phyloP scores from a whole-genome alignment of 2,888 invertebrate genomes.

The Athrips mouffetella region DNA sequence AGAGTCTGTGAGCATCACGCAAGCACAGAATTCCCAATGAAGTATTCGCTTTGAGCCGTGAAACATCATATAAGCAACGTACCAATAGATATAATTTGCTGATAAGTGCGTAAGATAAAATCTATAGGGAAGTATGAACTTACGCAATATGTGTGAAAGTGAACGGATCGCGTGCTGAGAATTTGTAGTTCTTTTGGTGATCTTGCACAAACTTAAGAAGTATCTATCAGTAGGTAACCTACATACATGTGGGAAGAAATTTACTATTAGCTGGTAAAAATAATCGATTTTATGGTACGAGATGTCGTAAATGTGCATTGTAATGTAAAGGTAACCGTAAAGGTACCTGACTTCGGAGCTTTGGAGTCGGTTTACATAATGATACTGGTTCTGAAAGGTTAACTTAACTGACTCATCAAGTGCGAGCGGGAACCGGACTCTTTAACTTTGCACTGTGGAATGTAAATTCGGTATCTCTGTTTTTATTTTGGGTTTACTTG shows the following conservation, averaged over 20 bases:
- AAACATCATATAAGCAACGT: constrained; percentile 27
- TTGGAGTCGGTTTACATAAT: constrained; percentile 33
- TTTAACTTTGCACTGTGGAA: not conserved
- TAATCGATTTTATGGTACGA: not conserved
- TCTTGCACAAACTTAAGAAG: constrained; percentile 15
- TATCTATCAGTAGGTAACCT: not conserved
- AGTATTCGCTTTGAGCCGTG: constrained; percentile 34
- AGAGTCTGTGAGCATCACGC: constrained; percentile 52
- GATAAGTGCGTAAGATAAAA: constrained; percentile 36
- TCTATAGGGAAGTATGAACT: constrained; percentile 39
- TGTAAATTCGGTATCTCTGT: not conserved
- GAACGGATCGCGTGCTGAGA: constrained; percentile 43
- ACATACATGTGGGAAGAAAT: constrained; percentile 14
- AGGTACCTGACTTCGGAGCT: not conserved
- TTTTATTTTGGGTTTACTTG: not conserved
- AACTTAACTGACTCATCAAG: constrained; percentile 21
- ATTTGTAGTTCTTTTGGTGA: constrained; percentile 29
- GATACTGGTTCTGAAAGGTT: constrained; percentile 41
- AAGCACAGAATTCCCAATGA: constrained; percentile 60
- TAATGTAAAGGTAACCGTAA: not conserved
- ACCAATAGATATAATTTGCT: constrained; percentile 20
- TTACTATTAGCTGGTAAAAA: not conserved
- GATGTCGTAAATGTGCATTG: not conserved
- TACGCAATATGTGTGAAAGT: constrained; percentile 52
- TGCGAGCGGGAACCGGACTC: not conserved